Conservation (phyloP, 2,797 vertebrate species). For the Phoebastria nigripes region DNA sequence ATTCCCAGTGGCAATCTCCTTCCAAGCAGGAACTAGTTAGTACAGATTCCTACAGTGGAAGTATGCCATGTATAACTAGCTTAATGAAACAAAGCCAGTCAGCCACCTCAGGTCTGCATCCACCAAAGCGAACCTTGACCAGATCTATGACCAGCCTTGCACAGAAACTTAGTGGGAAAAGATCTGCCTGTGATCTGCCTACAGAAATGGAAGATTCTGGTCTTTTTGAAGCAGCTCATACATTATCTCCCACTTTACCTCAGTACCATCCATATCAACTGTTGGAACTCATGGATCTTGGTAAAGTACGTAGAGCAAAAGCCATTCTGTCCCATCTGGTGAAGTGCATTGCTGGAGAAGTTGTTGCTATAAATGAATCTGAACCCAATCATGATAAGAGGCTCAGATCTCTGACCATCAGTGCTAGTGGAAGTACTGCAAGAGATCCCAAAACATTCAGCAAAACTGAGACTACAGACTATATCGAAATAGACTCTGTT, state of each 20-base stretch:
- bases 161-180: conserved; percentile 94
- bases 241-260: conserved; percentile 91
- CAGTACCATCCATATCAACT: conserved; percentile 97
- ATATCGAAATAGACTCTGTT: conserved; percentile 94
- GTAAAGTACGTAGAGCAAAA: conserved; percentile 92
- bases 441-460: conserved; percentile 89
- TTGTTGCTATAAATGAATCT: conserved; percentile 85
- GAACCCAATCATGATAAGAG: conserved; percentile 82
- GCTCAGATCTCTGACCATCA: conserved; percentile 89
- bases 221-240: conserved; percentile 95
- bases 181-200: conserved; percentile 86
- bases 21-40: conserved; percentile 65
- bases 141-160: conserved; percentile 95
- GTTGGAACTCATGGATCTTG: conserved; percentile 96
- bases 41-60: conserved; percentile 81
- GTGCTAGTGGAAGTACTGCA: conserved; percentile 90
- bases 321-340: conserved; percentile 96
- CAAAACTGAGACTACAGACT: conserved; percentile 85
- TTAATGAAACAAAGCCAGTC: conserved; percentile 85
- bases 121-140: conserved; percentile 84
- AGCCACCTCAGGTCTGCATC: conserved; percentile 72
- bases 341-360: conserved; percentile 96
- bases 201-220: conserved; percentile 92
- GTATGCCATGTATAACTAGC: conserved; percentile 81
- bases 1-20: conserved; percentile 96